phyloP scores from a whole-genome alignment of 1,140 invertebrate species.

The Microplitis mediator region DNA sequence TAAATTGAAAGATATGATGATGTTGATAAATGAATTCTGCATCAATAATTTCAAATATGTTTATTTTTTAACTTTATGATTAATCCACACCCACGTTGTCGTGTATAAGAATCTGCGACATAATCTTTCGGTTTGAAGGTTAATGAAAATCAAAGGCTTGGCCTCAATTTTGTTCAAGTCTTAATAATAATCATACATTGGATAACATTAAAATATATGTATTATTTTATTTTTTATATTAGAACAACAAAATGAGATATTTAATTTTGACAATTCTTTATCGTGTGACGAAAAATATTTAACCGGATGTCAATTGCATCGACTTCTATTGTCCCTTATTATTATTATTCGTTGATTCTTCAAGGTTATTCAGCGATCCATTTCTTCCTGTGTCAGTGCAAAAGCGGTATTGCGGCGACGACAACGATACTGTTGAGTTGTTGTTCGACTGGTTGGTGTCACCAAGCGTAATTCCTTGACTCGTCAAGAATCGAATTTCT shows the following conservation, averaged over 20 bases:
- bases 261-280: not conserved
- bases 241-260: not conserved
- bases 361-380: constrained; percentile 35
- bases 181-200: not conserved
- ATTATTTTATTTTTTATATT: not conserved
- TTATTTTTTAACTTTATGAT: not conserved
- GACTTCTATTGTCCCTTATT: constrained; percentile 31
- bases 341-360: constrained; percentile 2
- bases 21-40: not conserved
- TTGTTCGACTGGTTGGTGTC: not conserved
- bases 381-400: constrained; percentile 29
- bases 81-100: constrained; percentile 19
- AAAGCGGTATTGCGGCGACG: not conserved
- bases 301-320: constrained; percentile 36
- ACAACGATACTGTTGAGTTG: not conserved
- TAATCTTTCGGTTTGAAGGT: constrained; percentile 5
- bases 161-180: constrained; percentile 4
- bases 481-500: constrained; percentile 19
- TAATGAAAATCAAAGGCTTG: constrained; percentile 22
- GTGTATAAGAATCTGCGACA: constrained; percentile 18
- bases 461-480: constrained; percentile 14
- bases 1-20: not conserved
- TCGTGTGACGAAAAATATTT: not conserved
- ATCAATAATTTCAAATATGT: not conserved
- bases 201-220: not conserved